These are phyloP conservation scores for Sclerodermus sp. DNA, from an alignment of 2,888 invertebrate genomes.

Conservation along the genomic window DNA sequence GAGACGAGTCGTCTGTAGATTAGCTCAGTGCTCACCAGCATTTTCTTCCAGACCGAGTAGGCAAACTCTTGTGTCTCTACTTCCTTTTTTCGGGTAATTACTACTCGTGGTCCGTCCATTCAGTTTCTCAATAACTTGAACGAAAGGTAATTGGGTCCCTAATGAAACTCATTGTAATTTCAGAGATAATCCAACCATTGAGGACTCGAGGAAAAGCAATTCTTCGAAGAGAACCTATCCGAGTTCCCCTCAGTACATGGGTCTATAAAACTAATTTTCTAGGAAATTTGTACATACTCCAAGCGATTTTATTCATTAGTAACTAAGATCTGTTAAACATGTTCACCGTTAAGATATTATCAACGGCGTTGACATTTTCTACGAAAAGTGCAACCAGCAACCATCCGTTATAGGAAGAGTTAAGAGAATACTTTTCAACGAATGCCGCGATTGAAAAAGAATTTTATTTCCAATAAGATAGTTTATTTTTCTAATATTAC, in stretches of 20 bases:
- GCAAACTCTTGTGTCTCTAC: constrained; percentile 74
- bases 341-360: constrained; percentile 19
- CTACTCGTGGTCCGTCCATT: too few relatives aligned
- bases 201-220: constrained; percentile 46
- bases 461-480: constrained; percentile 23
- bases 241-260: constrained; percentile 55
- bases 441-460: constrained; percentile 22
- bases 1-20: constrained; percentile 76
- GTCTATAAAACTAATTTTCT: constrained; percentile 45
- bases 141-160: neutral
- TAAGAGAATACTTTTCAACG: constrained; percentile 11
- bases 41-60: constrained; percentile 76
- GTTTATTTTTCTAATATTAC: neutral
- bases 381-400: constrained; percentile 9
- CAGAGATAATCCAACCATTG: constrained; percentile 48
- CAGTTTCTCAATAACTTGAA: too few relatives aligned
- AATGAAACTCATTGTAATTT: constrained; percentile 19
- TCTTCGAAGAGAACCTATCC: constrained; percentile 47
- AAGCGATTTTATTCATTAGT: constrained; percentile 16
- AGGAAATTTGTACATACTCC: constrained; percentile 41
- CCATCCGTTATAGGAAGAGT: too few relatives aligned
- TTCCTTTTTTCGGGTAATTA: constrained; percentile 85
- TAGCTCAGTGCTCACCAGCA: constrained; percentile 70
- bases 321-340: too few relatives aligned
- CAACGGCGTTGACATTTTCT: constrained; percentile 20